Base-by-base conservation (phyloP, 2,113 vertebrate genomes). In the Anarhynchus alexandrinus region DNA sequence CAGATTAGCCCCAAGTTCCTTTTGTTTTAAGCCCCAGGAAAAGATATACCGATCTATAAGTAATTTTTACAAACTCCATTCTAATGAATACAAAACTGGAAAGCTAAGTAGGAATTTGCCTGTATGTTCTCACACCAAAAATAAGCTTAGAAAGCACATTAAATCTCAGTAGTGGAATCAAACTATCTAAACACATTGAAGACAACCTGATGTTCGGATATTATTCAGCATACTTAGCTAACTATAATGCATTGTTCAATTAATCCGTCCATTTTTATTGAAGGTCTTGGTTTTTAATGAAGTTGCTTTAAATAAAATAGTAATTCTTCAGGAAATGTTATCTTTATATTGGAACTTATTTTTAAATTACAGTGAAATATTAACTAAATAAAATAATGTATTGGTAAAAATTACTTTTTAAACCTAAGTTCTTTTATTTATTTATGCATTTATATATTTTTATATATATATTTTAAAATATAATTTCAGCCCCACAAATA, bases 1-100 rank as follows among this genome's bases (percentile, higher is more conserved):
- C 11, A 38, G 20, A 70, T 61, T 57, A 61, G 3, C 40, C 51
- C 10, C 0, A 0, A n/a, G 4, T 49, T 47, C 5, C 2, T 4
- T 4, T 64, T 47, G 67, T 62, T 36, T n/a, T 32, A 74, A 45
- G 26, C 13, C 34, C 3, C 23, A 40, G 36, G 52, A 86, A 93
- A 58, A 64, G 6, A 66, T 12, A 18, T 5, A 30, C 15, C 77
- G 13, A 77, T 86, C 52, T 30, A 14, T 6, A 76, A 45, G 32
- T 9, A 49, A 45, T 64, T 64, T 82, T 87, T 83, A 58, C 15
- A 82, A 90, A 38, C 10, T 71, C 26, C 11, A 54, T 72, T 79
- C 51, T 38, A 86, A 11, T 74, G 3, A 80, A 77, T 34, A 34
- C 13, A 64, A 52, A 80, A 22, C 7, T 15, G 27, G 23, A 91